These are phyloP conservation scores for Campaea margaritaria DNA, from an alignment of 2,888 invertebrate species.

Conservation along the genomic window DNA sequence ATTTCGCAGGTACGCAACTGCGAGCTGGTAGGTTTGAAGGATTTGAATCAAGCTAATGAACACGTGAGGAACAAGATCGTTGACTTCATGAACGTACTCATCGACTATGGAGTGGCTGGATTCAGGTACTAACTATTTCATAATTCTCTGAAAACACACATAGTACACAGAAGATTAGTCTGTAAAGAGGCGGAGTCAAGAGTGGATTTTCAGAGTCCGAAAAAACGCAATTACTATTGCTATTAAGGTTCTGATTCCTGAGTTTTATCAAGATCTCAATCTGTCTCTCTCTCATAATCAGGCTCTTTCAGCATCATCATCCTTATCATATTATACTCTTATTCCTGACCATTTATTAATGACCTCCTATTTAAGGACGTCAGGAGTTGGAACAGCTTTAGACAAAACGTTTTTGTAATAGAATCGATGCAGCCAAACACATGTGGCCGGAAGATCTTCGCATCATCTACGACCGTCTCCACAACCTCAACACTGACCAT, in stretches of 20 bases:
- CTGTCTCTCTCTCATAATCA: too few species aligned
- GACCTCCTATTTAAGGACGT: too few species aligned
- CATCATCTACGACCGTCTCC: conserved; percentile 86
- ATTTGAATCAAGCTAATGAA: conserved; percentile 88
- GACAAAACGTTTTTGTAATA: conserved; percentile 43
- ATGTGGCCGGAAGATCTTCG: conserved; percentile 91
- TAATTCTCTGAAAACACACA: too few species aligned
- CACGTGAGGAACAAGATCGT: conserved; percentile 88
- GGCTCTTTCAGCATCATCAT: too few species aligned
- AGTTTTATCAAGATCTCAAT: too few species aligned
- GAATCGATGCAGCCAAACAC: conserved; percentile 91
- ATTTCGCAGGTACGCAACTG: conserved; percentile 88
- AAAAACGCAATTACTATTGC: background rate
- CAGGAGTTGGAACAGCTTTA: too few species aligned
- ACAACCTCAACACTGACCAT: conserved; percentile 86
- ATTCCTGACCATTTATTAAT: too few species aligned
- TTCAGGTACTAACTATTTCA: conserved; percentile 84
- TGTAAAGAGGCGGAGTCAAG: too few species aligned
- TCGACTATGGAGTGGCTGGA: conserved; percentile 90
- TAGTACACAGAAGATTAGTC: too few species aligned
- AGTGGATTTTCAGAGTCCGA: background rate
- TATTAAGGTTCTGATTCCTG: background rate
- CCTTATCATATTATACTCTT: too few species aligned
- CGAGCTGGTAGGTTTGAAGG: conserved; percentile 90
- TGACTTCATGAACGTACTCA: conserved; percentile 87